Percentiles rank a stretch among this genome's conserved stretches.
Conservation (phyloP, 2,888 invertebrate genomes). For the Ophion ellenae region DNA sequence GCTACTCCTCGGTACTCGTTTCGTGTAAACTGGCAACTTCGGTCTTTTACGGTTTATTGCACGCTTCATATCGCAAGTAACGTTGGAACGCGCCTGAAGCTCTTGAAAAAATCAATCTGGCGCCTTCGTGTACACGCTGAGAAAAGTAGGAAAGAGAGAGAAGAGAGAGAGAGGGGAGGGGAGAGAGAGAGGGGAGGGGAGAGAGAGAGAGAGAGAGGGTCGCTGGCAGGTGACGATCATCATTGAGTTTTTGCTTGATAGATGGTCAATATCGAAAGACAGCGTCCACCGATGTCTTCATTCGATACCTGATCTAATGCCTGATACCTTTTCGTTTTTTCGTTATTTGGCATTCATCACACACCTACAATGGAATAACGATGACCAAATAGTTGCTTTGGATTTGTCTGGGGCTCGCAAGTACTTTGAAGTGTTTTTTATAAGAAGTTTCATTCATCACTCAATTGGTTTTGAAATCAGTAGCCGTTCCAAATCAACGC, state of each 20-base stretch:
- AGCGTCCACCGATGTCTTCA: background rate
- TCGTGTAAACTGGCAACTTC: conserved; percentile 53
- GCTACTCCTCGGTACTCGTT: conserved; percentile 53
- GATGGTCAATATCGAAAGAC: background rate
- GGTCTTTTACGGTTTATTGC: conserved; percentile 75
- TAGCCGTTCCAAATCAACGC: no score
- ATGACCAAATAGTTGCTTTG: background rate
- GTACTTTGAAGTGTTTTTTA: background rate
- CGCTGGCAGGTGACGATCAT: background rate
- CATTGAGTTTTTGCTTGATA: background rate
- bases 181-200: background rate
- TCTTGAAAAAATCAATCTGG: conserved; percentile 50
- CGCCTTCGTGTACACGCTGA: conserved; percentile 11
- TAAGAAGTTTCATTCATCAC: background rate
- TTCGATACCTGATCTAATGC: background rate
- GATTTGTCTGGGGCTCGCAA: background rate
- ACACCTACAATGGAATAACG: background rate
- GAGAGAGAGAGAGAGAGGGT: background rate
- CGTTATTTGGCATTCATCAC: no score
- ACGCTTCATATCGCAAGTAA: conserved; percentile 63
- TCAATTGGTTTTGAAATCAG: no score
- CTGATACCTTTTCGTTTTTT: background rate
- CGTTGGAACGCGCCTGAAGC: conserved; percentile 54
- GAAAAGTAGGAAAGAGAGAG: background rate
- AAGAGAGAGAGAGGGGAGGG: background rate